Percentiles rank a stretch among this genome's conserved stretches.
These are phyloP conservation scores for Bombus consobrinus DNA, from an alignment of 1,140 invertebrate species.

Conservation along the genomic window DNA sequence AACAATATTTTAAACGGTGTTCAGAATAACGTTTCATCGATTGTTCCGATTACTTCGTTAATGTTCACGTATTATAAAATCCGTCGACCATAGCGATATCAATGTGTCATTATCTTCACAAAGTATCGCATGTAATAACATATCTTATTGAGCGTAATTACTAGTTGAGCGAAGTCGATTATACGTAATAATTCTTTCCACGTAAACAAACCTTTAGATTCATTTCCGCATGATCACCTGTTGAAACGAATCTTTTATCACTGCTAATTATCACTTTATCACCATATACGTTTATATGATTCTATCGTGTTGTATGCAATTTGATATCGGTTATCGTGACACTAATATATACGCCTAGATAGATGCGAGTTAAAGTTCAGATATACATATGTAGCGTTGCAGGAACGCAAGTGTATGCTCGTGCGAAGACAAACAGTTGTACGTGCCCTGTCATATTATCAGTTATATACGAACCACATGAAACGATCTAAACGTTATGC, in stretches of 20 bases:
- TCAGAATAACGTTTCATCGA: neutral
- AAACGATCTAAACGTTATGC: neutral
- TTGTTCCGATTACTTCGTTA: neutral
- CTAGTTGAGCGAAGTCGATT: neutral
- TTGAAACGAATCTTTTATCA: constrained; percentile 43
- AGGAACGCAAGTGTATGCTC: neutral
- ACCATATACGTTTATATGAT: neutral
- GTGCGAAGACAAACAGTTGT: constrained; percentile 3
- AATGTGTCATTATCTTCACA: neutral
- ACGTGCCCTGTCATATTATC: neutral
- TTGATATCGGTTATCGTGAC: constrained; percentile 1
- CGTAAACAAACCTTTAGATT: neutral
- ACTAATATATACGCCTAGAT: constrained; percentile 11
- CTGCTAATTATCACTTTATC: constrained; percentile 39
- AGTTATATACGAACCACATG: neutral
- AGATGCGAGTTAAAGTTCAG: constrained; percentile 6
- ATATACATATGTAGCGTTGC: neutral
- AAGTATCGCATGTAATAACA: neutral
- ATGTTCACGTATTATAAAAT: neutral
- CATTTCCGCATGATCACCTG: constrained; percentile 9
- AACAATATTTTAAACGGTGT: neutral
- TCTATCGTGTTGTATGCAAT: neutral
- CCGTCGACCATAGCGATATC: neutral
- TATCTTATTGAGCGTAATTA: neutral
- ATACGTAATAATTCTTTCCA: constrained; percentile 30